phyloP scores from a whole-genome alignment of 2,113 vertebrate genomes.

The Chrysemys picta region DNA sequence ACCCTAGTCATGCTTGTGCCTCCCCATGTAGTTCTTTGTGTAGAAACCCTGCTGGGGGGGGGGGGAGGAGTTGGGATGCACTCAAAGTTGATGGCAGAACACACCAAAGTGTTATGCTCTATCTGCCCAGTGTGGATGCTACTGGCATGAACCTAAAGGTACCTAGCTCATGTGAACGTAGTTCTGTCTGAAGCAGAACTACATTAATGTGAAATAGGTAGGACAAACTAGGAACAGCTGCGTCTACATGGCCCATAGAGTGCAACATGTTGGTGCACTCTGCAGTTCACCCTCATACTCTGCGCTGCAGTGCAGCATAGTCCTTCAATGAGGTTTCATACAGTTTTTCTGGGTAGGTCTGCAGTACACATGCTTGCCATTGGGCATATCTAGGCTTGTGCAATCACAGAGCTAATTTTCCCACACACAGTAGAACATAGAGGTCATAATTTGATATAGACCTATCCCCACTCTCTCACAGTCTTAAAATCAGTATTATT shows the following conservation, averaged over 20 bases:
- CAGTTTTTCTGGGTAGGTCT: neutral
- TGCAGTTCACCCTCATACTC: too few relatives aligned
- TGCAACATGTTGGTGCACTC: too few relatives aligned
- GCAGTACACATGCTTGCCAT: neutral
- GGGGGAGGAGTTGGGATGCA: neutral
- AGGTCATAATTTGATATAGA: neutral
- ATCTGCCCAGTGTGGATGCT: neutral
- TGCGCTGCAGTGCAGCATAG: too few relatives aligned
- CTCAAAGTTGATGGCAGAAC: neutral
- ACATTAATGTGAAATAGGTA: too few relatives aligned
- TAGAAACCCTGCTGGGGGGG: neutral
- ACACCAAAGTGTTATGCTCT: neutral
- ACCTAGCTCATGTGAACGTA: too few relatives aligned
- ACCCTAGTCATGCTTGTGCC: neutral
- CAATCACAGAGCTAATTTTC: neutral
- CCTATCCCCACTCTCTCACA: neutral
- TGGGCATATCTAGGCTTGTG: neutral
- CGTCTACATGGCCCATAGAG: too few relatives aligned
- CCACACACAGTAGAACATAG: neutral
- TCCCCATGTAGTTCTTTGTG: neutral
- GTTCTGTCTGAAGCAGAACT: too few relatives aligned
- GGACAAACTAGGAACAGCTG: too few relatives aligned
- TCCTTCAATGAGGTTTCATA: too few relatives aligned
- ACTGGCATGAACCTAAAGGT: too few relatives aligned
- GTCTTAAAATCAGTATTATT: neutral